Conservation (phyloP, 2,888 invertebrate genomes). For the Cryptocephalus moraei region DNA sequence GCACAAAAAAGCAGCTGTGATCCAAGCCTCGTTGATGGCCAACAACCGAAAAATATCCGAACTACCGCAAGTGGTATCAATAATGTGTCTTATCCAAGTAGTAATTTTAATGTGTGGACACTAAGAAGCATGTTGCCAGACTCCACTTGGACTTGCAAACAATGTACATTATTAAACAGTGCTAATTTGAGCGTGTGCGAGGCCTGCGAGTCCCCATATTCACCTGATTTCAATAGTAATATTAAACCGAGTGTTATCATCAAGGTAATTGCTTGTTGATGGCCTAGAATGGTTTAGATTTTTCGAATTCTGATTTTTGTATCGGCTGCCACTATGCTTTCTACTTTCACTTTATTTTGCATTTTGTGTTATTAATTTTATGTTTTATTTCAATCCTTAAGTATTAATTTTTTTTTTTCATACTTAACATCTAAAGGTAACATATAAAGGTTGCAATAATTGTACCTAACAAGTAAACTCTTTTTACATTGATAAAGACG, state of each 20-base stretch:
- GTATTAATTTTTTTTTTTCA: too few species aligned
- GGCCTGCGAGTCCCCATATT: conserved; percentile 59
- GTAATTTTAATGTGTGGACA: conserved; percentile 29
- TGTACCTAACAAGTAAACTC: too few species aligned
- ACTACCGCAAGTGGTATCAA: conserved; percentile 37
- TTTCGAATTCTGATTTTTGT: neutral
- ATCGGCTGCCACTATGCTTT: neutral
- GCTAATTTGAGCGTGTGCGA: conserved; percentile 58
- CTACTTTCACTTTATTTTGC: too few species aligned
- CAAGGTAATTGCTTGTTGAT: conserved; percentile 25
- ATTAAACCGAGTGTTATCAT: conserved; percentile 39
- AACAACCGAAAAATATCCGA: conserved; percentile 29
- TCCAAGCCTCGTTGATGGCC: conserved; percentile 23
- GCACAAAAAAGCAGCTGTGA: conserved; percentile 29
- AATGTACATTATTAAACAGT: conserved; percentile 68
- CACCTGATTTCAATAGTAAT: conserved; percentile 36
- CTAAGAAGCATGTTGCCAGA: conserved; percentile 24
- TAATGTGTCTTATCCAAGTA: conserved; percentile 21
- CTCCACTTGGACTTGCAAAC: conserved; percentile 56
- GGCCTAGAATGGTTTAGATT: conserved; percentile 13
- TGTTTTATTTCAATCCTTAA: too few species aligned
- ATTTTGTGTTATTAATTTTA: too few species aligned
- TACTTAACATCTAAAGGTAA: too few species aligned
- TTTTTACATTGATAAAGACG: too few species aligned
- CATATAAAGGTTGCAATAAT: too few species aligned